Evolutionary conservation across 2,888 invertebrate genomes (phyloP).

Genomic region (Molorchus minor): DNA sequence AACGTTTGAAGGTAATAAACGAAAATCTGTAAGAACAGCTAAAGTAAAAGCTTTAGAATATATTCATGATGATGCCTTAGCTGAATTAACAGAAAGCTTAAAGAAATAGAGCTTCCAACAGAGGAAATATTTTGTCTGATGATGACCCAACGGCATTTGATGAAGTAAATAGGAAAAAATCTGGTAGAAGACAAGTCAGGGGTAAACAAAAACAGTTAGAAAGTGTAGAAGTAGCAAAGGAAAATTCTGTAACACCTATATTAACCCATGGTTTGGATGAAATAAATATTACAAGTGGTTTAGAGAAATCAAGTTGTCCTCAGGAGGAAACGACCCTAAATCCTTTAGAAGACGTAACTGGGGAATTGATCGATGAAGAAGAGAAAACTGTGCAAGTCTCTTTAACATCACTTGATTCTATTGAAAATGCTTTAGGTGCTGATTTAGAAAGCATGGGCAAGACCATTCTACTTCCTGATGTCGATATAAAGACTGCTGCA

Average conservation of each 20-base stretch:
- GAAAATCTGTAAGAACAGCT: constrained; percentile 40
- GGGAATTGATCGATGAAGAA: constrained; percentile 5
- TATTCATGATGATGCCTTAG: constrained; percentile 47
- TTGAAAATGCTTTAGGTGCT: not conserved
- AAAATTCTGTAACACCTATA: constrained; percentile 1
- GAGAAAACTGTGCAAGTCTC: constrained; percentile 11
- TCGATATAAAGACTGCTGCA: no score
- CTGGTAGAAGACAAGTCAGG: constrained; percentile 6
- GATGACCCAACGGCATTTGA: constrained; percentile 1
- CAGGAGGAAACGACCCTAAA: not conserved
- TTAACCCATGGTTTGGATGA: not conserved
- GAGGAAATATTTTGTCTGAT: constrained; percentile 7
- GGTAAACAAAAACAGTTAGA: not conserved
- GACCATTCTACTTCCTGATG: no score
- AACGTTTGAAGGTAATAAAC: constrained; percentile 21
- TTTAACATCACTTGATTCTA: not conserved
- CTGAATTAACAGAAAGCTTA: constrained; percentile 42
- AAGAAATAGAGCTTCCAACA: constrained; percentile 20
- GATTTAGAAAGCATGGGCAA: constrained; percentile 2
- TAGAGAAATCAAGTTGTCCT: not conserved
- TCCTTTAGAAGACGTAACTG: not conserved
- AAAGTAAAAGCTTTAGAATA: constrained; percentile 50
- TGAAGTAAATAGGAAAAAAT: constrained; percentile 10
- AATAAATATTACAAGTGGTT: not conserved
- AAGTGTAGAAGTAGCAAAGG: constrained; percentile 1